Percentiles rank a stretch among this genome's conserved stretches.
Conservation (phyloP, 1,140 invertebrate genomes). For the Drosophila serrata region DNA sequence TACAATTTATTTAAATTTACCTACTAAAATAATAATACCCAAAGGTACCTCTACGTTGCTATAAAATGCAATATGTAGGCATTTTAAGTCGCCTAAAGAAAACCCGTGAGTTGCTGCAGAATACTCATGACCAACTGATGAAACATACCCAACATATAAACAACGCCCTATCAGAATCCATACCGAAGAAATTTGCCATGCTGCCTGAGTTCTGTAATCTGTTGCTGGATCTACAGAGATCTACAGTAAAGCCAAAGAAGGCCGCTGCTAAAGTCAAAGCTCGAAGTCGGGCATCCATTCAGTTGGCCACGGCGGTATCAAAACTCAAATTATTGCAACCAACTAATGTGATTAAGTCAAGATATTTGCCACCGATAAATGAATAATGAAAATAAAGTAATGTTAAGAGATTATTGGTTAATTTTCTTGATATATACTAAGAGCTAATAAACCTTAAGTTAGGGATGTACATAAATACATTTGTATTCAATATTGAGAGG, state of each 20-base stretch:
- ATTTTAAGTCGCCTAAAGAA: neutral
- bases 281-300: no score
- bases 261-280: neutral
- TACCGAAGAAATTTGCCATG: rapidly evolving
- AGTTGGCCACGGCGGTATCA: neutral
- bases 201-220: neutral
- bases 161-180: neutral
- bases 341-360: neutral
- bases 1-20: neutral
- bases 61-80: neutral
- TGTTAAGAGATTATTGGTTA: no score
- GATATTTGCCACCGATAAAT: no score
- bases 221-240: neutral
- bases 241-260: neutral
- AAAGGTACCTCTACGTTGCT: neutral
- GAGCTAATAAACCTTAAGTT: no score
- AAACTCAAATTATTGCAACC: neutral
- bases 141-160: neutral
- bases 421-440: no score
- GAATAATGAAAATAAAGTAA: no score
- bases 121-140: neutral
- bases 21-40: neutral
- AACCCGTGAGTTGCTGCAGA: neutral
- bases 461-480: no score
- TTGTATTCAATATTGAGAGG: no score